Conservation (phyloP, 2,888 invertebrate species). For the Chaitophorus viminalis region DNA sequence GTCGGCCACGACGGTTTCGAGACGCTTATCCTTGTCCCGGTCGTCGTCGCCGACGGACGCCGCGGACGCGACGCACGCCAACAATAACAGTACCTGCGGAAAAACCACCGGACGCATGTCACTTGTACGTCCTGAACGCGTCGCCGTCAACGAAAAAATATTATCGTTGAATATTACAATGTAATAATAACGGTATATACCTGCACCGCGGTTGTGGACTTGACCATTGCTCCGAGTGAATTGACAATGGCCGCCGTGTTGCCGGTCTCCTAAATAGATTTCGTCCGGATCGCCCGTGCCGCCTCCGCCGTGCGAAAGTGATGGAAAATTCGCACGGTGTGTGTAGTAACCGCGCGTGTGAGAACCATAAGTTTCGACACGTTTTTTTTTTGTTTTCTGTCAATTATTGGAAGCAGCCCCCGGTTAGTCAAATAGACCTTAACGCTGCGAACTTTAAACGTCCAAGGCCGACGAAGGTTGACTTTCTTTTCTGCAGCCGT, state of each 20-base stretch:
- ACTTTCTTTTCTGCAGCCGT: background rate
- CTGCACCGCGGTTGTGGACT: slow-evolving; percentile 7
- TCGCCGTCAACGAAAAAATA: too few species aligned
- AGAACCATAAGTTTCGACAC: slow-evolving; percentile 52
- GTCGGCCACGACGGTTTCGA: background rate
- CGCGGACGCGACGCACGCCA: slow-evolving; percentile 6
- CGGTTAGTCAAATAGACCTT: slow-evolving; percentile 42
- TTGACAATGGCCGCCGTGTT: slow-evolving; percentile 4
- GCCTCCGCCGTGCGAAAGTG: slow-evolving; percentile 32
- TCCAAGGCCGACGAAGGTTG: slow-evolving; percentile 52
- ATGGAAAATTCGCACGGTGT: slow-evolving; percentile 55
- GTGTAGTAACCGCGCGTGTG: slow-evolving; percentile 46
- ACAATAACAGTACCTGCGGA: background rate
- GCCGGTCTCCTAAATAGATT: slow-evolving; percentile 55
- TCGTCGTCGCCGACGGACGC: background rate
- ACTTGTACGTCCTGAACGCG: too few species aligned
- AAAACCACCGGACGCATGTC: background rate
- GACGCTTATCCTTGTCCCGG: too few species aligned
- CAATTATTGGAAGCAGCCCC: slow-evolving; percentile 10
- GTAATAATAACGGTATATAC: background rate
- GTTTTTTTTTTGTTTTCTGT: background rate
- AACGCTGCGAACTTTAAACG: slow-evolving; percentile 27
- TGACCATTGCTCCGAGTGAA: slow-evolving; percentile 32
- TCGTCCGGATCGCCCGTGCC: background rate
- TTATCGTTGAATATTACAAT: too few species aligned